Percentiles rank a stretch among this genome's conserved stretches.
Conservation (phyloP, 2,797 vertebrate genomes). For the Enteromius treurensis region DNA sequence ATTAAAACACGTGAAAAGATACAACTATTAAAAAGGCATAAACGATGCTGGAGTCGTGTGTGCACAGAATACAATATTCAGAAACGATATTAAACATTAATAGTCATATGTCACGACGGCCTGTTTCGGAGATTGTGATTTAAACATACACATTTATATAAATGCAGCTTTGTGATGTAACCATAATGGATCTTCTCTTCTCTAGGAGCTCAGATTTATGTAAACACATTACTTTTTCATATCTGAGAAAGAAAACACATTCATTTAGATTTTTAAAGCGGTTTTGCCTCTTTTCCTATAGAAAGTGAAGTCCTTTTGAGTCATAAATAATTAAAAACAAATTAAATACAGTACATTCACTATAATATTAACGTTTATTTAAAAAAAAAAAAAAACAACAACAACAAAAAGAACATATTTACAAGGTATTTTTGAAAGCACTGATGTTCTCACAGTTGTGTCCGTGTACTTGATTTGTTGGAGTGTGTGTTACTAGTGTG, state of each 20-base stretch:
- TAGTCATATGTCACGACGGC: conserved; percentile 74
- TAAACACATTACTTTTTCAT: conserved; percentile 85
- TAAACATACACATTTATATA: conserved; percentile 84
- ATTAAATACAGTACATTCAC: conserved; percentile 97
- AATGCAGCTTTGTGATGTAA: conserved; percentile 84
- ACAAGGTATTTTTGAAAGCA: conserved; percentile 74
- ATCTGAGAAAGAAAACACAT: conserved; percentile 75
- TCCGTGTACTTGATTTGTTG: conserved; percentile 86
- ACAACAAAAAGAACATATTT: conserved; percentile 78
- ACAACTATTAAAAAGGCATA: conserved; percentile 73
- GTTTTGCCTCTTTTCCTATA: conserved; percentile 84
- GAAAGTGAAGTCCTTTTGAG: conserved; percentile 89
- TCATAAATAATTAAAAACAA: conserved; percentile 93
- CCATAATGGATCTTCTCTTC: conserved; percentile 78
- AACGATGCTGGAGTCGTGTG: conserved; percentile 82
- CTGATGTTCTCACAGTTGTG: conserved; percentile 60
- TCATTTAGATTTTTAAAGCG: conserved; percentile 81
- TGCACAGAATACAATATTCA: conserved; percentile 90
- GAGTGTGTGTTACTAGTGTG: conserved; percentile 85
- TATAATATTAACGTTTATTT: conserved; percentile 88
- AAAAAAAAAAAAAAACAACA: conserved; percentile 77
- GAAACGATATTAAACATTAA: conserved; percentile 88
- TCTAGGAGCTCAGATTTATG: conserved; percentile 82
- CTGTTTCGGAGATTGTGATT: background rate
- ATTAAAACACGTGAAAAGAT: conserved; percentile 5